Percentiles rank a stretch among this genome's conserved stretches.
Conservation (phyloP, 1,140 invertebrate genomes). For the Lithobius niger region DNA sequence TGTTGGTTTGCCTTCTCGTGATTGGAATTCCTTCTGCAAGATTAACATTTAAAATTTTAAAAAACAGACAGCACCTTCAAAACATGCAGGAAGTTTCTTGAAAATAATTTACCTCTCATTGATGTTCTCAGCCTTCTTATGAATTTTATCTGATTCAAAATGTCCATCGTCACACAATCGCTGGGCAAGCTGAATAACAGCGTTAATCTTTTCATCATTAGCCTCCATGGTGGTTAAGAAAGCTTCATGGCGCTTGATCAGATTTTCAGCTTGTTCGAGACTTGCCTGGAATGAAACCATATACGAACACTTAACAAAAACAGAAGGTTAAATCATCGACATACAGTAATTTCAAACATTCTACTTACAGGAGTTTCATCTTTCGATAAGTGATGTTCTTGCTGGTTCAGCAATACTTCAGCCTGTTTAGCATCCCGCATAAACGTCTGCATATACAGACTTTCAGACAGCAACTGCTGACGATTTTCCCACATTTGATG, state of each 20-base stretch:
- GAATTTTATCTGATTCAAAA: conserved; percentile 82
- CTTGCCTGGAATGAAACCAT: conserved; percentile 38
- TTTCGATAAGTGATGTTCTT: conserved; percentile 88
- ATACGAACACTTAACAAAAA: conserved; percentile 9
- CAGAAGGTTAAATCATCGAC: background rate
- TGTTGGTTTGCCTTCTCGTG: conserved; percentile 76
- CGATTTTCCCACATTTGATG: conserved; percentile 99
- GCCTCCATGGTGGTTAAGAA: conserved; percentile 99
- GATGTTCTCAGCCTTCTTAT: conserved; percentile 90
- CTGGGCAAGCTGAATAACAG: conserved; percentile 81
- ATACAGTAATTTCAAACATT: background rate
- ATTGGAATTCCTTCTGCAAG: conserved; percentile 61
- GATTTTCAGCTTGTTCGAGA: conserved; percentile 92
- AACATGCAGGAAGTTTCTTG: background rate
- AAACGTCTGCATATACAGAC: conserved; percentile 87
- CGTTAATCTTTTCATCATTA: conserved; percentile 98
- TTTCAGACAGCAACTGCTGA: conserved; percentile 86
- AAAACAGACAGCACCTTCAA: background rate
- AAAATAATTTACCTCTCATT: conserved; percentile 43
- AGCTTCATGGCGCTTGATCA: conserved; percentile 94
- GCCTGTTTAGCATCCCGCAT: conserved; percentile 93
- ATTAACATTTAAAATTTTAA: background rate
- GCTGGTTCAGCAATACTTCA: conserved; percentile 92
- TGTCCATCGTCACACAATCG: conserved; percentile 77
- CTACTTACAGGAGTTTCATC: conserved; percentile 70